Evolutionary conservation across 1,140 invertebrate genomes (phyloP), one percentile per base, ranked within the genome.

Genomic region (Conus ventricosus): DNA sequence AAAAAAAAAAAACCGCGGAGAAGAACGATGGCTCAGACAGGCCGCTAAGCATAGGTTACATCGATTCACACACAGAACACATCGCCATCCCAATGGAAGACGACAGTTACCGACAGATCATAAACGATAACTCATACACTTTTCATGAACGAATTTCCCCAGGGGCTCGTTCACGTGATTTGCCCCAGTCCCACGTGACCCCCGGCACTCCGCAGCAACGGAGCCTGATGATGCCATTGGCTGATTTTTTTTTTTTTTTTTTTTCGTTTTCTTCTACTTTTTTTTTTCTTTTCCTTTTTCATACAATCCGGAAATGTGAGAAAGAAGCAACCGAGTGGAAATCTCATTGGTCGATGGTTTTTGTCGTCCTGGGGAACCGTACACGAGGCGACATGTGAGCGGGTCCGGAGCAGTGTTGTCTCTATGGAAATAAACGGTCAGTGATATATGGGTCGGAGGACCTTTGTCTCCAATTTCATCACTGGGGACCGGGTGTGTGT

Each of bases 121-220:
- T 71, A 71, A 71, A 71, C 67, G 67, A 71, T 20, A 71, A 71
- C 67, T 71, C 67, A 71, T 71, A 71, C 67, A 71, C 67, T 71
- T 71, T 71, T 71, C 67, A 71, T 23, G 67, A 71, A 71, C 20
- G 67, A 71, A 71, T 71, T 71, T 71, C 67, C 67, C 67, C 6
- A 6, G 67, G 23, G 67, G 11, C 13, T 71, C 67, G 67, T 71
- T 71, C 67, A 71, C 67, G 67, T 71, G 67, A 71, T 71, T 71
- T 71, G 67, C 15, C 11, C 13, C 67, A 17, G 60, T 20, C 67
- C 67, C 67, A 71, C 67, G 67, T 71, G 67, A 71, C 67, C 23
- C 17, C 60, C 60, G 7, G 7, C 67, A 71, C 67, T 71, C 17
- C 23, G 17, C 67, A 23, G 17, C 23, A n/a, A 20, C 20, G 23